Conservation (phyloP, 2,113 vertebrate species). For the Thomomys bottae region DNA sequence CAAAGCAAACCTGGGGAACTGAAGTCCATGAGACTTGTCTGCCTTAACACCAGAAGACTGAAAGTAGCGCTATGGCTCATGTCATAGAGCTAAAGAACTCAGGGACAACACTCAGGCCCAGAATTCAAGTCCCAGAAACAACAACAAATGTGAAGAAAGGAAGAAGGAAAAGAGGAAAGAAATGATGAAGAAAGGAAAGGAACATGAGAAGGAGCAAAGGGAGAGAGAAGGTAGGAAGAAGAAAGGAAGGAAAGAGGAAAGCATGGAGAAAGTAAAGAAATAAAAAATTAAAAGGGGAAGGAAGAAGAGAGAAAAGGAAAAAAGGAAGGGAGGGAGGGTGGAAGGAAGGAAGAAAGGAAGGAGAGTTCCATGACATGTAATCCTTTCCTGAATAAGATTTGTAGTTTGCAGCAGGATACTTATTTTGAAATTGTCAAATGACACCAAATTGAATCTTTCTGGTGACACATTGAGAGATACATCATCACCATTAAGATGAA, state of each 20-base stretch:
- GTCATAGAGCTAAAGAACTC: too few species aligned
- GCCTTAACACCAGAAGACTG: too few species aligned
- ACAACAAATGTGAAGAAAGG: not conserved
- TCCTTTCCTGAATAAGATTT: conserved; percentile 7
- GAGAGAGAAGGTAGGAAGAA: accelerated
- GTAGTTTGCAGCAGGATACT: not conserved
- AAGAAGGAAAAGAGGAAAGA: not conserved
- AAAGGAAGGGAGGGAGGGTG: accelerated
- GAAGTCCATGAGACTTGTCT: too few species aligned
- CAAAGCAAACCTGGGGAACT: too few species aligned
- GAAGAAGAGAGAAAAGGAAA: too few species aligned
- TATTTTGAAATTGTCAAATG: conserved; percentile 37
- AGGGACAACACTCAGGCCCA: too few species aligned
- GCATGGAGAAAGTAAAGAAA: too few species aligned
- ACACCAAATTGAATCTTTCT: conserved; percentile 31
- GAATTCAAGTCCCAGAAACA: too few species aligned
- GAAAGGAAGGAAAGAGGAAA: accelerated
- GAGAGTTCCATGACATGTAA: not conserved
- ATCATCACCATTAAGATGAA: not conserved
- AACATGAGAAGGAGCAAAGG: not conserved
- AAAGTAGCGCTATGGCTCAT: too few species aligned
- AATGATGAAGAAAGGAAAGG: not conserved
- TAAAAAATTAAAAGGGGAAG: accelerated
- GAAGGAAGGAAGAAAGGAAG: not conserved
- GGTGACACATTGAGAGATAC: not conserved